Evolutionary conservation across 1,140 invertebrate species (phyloP).

Genomic region (Pseudobourletiella spinata): DNA sequence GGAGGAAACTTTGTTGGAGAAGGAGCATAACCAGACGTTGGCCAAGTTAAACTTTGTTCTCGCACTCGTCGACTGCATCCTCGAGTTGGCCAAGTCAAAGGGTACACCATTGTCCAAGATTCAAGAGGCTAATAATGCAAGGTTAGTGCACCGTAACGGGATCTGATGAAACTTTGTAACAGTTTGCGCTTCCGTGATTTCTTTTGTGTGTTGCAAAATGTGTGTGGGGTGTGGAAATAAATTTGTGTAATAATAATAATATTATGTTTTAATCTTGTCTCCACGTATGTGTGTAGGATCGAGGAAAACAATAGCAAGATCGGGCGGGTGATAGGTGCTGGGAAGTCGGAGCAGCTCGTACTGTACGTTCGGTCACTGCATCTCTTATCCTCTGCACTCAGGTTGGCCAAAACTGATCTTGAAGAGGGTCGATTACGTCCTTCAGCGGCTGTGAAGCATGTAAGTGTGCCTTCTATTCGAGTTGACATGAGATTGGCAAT

Average conservation of each 20-base stretch:
- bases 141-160: too few relatives aligned
- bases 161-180: too few relatives aligned
- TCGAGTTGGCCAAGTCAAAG: constrained; percentile 69
- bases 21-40: constrained; percentile 86
- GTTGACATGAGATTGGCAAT: neutral
- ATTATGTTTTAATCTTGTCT: too few relatives aligned
- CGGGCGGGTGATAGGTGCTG: constrained; percentile 16
- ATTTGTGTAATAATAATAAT: too few relatives aligned
- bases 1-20: constrained; percentile 89
- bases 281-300: constrained; percentile 4
- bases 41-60: constrained; percentile 88
- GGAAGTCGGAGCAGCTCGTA: constrained; percentile 80
- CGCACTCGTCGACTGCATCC: constrained; percentile 79
- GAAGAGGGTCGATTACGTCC: constrained; percentile 72
- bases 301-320: constrained; percentile 15
- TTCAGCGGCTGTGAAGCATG: constrained; percentile 76
- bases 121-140: constrained; percentile 31
- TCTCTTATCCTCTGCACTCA: constrained; percentile 81
- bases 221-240: too few relatives aligned
- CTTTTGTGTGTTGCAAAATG: too few relatives aligned
- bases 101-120: constrained; percentile 58
- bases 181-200: too few relatives aligned
- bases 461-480: neutral
- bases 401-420: constrained; percentile 79
- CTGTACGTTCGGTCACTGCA: constrained; percentile 82